phyloP scores from a whole-genome alignment of 2,797 vertebrate genomes.

The Sylvilagus floridanus region DNA sequence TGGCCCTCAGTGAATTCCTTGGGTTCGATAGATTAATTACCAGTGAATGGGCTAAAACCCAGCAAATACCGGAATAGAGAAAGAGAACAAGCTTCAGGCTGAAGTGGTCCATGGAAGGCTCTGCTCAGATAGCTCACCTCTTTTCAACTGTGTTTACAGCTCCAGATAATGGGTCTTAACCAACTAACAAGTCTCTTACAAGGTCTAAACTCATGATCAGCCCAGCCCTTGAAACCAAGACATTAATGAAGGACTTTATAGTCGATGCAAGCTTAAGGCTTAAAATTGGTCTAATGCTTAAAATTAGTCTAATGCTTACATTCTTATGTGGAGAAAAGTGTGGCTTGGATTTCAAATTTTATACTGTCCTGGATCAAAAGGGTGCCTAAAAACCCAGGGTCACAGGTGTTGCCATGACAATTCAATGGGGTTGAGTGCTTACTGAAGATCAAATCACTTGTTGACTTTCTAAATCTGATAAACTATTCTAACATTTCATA shows the following conservation, averaged over 20 bases:
- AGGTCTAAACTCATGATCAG: neutral
- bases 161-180: neutral
- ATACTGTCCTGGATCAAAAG: neutral
- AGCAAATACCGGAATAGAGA: neutral
- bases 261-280: neutral
- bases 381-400: neutral
- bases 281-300: neutral
- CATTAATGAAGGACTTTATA: neutral
- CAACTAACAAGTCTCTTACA: neutral
- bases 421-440: constrained; percentile 37
- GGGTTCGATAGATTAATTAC: neutral
- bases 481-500: constrained; percentile 17
- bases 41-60: neutral
- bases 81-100: neutral
- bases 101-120: neutral
- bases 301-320: neutral
- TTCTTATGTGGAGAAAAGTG: neutral
- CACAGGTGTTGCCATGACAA: neutral
- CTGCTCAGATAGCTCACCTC: neutral
- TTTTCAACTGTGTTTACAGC: neutral
- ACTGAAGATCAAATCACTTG: neutral
- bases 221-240: neutral
- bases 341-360: constrained; percentile 17
- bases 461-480: constrained; percentile 22
- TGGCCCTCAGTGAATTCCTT: neutral